A percentile compares a stretch with the other conserved stretches of the same genome.
Evolutionary conservation across 2,797 vertebrate species (phyloP).

Genomic region (Lutjanus argentimaculatus): DNA sequence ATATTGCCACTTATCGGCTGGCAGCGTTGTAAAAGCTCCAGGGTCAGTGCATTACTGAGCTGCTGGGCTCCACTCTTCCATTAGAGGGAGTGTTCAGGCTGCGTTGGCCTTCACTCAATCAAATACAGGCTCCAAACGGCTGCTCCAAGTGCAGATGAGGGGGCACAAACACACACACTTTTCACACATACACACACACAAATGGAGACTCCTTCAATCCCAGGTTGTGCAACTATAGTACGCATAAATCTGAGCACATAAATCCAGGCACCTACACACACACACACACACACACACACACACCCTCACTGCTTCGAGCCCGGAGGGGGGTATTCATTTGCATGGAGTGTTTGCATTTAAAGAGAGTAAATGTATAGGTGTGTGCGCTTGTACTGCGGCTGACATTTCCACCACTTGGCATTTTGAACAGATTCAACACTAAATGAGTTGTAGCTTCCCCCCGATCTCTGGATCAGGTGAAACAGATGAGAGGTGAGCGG

Average conservation of each 20-base stretch:
- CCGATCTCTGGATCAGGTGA: constrained; percentile 52
- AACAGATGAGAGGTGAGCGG: constrained; percentile 55
- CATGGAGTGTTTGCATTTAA: constrained; percentile 74
- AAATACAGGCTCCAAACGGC: constrained; percentile 67
- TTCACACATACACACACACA: constrained; percentile 50
- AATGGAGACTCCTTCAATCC: constrained; percentile 64
- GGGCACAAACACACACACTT: constrained; percentile 60
- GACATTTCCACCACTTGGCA: constrained; percentile 77
- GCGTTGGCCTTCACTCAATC: constrained; percentile 83
- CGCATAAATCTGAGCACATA: constrained; percentile 68
- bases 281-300: background rate
- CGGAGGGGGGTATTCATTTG: constrained; percentile 60
- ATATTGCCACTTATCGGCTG: constrained; percentile 83
- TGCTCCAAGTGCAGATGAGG: constrained; percentile 75
- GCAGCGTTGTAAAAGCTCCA: constrained; percentile 82
- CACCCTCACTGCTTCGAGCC: constrained; percentile 52
- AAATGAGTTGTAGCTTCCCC: constrained; percentile 61
- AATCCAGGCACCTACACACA: constrained; percentile 42
- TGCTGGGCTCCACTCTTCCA: constrained; percentile 83
- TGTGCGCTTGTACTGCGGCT: constrained; percentile 47
- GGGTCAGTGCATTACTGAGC: constrained; percentile 86
- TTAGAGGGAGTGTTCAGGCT: constrained; percentile 84
- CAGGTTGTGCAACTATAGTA: constrained; percentile 64
- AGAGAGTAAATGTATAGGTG: constrained; percentile 57
- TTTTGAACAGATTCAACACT: constrained; percentile 68